Conservation (phyloP, 2,888 invertebrate species). For the Ptychoptera albimana region DNA sequence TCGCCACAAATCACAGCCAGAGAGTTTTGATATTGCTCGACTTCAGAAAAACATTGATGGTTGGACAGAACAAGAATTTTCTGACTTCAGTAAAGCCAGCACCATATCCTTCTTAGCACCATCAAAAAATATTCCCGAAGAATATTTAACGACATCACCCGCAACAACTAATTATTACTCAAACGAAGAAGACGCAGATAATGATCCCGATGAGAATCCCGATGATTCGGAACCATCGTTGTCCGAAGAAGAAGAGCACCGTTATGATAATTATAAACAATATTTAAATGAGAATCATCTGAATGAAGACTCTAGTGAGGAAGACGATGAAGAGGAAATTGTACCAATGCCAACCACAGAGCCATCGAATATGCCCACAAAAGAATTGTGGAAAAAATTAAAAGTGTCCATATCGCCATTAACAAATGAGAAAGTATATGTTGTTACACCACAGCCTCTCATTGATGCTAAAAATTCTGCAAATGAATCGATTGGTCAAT, state of each 20-base stretch:
- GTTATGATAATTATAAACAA: not conserved
- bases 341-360: constrained; percentile 8
- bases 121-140: constrained; percentile 62
- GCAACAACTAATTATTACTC: constrained; percentile 26
- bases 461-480: not conserved
- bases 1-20: constrained; percentile 14
- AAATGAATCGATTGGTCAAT: constrained; percentile 13
- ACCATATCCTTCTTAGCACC: constrained; percentile 40
- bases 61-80: constrained; percentile 66
- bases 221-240: too few relatives aligned
- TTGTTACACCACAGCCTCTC: constrained; percentile 58
- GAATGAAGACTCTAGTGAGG: not conserved
- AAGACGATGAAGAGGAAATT: not conserved
- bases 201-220: too few relatives aligned
- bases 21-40: constrained; percentile 49
- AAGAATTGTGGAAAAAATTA: constrained; percentile 43
- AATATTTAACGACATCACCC: constrained; percentile 51
- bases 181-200: not conserved
- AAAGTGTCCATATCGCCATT: constrained; percentile 57
- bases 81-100: constrained; percentile 33
- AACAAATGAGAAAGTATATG: constrained; percentile 65
- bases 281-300: not conserved
- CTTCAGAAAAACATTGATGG: constrained; percentile 71
- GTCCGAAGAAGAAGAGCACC: not conserved
- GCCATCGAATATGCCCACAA: constrained; percentile 10